phyloP scores from a whole-genome alignment of 2,113 vertebrate genomes.

The Cathartes aura region DNA sequence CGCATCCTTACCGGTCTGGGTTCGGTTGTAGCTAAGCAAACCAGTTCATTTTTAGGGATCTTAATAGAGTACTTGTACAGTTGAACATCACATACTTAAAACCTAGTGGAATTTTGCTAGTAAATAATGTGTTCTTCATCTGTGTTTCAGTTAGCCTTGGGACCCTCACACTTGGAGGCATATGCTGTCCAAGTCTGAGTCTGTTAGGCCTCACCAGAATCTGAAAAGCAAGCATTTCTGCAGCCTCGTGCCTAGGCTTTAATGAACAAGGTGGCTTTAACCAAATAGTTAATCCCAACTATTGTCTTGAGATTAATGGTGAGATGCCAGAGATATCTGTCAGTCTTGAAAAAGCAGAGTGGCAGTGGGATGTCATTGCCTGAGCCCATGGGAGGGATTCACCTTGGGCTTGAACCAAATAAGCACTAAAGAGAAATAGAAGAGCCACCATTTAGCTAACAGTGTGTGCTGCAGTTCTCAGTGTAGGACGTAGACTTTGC shows the following conservation, averaged over 20 bases:
- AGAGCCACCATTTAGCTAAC: background rate
- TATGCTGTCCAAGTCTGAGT: background rate
- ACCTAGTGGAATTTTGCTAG: background rate
- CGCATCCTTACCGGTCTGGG: background rate
- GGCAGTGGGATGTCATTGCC: background rate
- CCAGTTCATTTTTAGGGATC: background rate
- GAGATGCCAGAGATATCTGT: background rate
- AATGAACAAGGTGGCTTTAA: background rate
- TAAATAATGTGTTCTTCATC: background rate
- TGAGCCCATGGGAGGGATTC: background rate
- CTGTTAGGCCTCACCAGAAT: background rate
- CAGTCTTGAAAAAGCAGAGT: background rate
- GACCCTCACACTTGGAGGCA: background rate
- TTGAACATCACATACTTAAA: background rate
- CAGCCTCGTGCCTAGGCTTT: background rate
- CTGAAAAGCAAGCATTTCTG: background rate
- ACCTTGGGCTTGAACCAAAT: background rate
- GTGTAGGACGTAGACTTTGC: background rate
- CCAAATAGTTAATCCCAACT: background rate
- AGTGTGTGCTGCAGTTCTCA: background rate
- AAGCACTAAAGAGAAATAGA: background rate
- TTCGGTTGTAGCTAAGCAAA: background rate
- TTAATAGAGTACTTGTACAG: background rate
- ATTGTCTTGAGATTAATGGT: background rate
- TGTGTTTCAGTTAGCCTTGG: background rate